A percentile compares a stretch with the other conserved stretches of the same genome.
Evolutionary conservation across 2,888 invertebrate species (phyloP).

Genomic region (Lithophane ornitopus): DNA sequence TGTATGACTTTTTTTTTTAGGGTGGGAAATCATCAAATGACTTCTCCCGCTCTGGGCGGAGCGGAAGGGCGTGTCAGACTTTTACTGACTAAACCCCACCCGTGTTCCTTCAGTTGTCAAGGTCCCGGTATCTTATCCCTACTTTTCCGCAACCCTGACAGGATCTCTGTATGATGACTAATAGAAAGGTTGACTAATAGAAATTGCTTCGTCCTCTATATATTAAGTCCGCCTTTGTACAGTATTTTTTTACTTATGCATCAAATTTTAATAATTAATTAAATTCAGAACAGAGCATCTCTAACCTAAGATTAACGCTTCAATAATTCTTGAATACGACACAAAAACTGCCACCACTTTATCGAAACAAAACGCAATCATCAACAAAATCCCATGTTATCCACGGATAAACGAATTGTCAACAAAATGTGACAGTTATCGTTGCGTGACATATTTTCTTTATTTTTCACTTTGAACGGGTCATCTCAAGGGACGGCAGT

Average conservation of each 20-base stretch:
- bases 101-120: no score
- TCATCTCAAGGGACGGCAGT: conserved; percentile 50
- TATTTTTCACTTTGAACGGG: conserved; percentile 66
- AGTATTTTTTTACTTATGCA: neutral
- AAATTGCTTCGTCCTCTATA: no score
- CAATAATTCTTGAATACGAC: neutral
- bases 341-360: neutral
- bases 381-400: conserved; percentile 55
- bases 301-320: neutral
- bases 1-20: no score
- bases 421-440: conserved; percentile 63
- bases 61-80: no score
- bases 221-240: neutral
- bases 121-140: no score
- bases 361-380: conserved; percentile 50
- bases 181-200: neutral
- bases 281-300: neutral
- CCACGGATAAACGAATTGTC: conserved; percentile 65
- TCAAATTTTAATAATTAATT: neutral
- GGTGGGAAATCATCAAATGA: no score
- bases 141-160: no score
- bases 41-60: no score
- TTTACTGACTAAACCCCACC: no score
- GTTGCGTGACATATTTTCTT: conserved; percentile 61
- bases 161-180: neutral